Evolutionary conservation across 2,888 invertebrate species (phyloP).

Genomic region (Thumatha senex): DNA sequence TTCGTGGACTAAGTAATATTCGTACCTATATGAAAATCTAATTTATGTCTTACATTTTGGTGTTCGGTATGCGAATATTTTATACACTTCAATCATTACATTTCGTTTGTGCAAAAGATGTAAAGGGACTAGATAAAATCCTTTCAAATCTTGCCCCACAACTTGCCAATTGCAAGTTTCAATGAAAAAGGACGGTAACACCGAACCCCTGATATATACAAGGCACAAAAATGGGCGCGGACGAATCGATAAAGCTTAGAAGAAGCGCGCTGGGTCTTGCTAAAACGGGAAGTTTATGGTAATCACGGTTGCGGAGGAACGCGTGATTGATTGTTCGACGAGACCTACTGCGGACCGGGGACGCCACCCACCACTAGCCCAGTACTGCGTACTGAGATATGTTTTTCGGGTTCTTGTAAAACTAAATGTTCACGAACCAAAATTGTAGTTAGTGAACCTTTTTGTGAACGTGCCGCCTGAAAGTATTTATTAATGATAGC

Average conservation of each 20-base stretch:
- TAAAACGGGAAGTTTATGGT: constrained; percentile 82
- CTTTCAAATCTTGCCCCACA: constrained; percentile 59
- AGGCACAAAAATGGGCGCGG: constrained; percentile 69
- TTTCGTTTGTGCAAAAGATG: constrained; percentile 41
- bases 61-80: constrained; percentile 23
- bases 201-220: constrained; percentile 62
- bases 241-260: constrained; percentile 78
- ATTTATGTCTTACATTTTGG: constrained; percentile 28
- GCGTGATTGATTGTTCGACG: constrained; percentile 78
- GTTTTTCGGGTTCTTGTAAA: constrained; percentile 35
- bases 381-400: constrained; percentile 38
- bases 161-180: constrained; percentile 74
- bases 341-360: constrained; percentile 48
- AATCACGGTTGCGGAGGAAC: constrained; percentile 73
- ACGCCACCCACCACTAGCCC: constrained; percentile 34
- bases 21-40: constrained; percentile 31
- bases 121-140: constrained; percentile 56
- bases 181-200: constrained; percentile 72
- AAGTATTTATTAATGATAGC: constrained; percentile 37
- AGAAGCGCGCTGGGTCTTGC: constrained; percentile 70
- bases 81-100: constrained; percentile 34
- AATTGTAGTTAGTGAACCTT: constrained; percentile 30
- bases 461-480: constrained; percentile 30
- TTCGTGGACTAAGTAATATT: constrained; percentile 20
- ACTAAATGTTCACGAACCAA: constrained; percentile 13